Base-by-base conservation (phyloP, 2,888 invertebrate genomes). In the Vesta saturnalis region DNA sequence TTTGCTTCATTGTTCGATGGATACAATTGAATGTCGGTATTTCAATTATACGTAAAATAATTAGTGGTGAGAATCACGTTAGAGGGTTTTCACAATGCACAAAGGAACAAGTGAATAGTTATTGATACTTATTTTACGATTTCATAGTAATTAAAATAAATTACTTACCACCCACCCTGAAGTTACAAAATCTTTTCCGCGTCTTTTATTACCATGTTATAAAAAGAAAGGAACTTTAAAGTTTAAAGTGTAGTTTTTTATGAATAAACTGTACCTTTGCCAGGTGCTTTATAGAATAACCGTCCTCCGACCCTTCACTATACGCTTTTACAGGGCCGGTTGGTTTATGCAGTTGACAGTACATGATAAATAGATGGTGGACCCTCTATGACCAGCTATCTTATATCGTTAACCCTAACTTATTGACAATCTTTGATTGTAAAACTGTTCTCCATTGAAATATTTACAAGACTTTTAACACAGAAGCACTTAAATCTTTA, bases 241-340 rank as follows among this genome's bases (percentile, higher is more conserved):
- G 35, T 57, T 47, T 46, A 52, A 14, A 19, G 52, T 67, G 70
- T 71, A 70, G 70, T 76, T 77, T 81, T 80, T 78, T 74, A 79
- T 79, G 79, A 70, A 60, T 64, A 16, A 71, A 75, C 75, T 80
- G 79, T 78, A 81, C 79, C 77, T 67, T 67, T 77, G 77, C 82
- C 81, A 82, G 82, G 82, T 82, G 82, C 78, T 79, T 78, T 76
- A 76, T 75, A 78, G 76, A 77, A 78, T 80, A 81, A 81, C 81
- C 80, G 81, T 79, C 78, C 79, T 77, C 75, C 73, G 65, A 67
- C 69, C 70, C 71, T 71, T 68, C 75, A 72, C 73, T 76, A 71
- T 77, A 73, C 65, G 73, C 63, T 19, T 49, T 23, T 76, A 75
- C 75, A 76, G 75, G 74, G 73, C 72, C 73, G 75, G 74, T 76